Percentiles rank a stretch among this genome's conserved stretches.
Conservation (phyloP, 2,797 vertebrate genomes). For the Oreochromis grahami region DNA sequence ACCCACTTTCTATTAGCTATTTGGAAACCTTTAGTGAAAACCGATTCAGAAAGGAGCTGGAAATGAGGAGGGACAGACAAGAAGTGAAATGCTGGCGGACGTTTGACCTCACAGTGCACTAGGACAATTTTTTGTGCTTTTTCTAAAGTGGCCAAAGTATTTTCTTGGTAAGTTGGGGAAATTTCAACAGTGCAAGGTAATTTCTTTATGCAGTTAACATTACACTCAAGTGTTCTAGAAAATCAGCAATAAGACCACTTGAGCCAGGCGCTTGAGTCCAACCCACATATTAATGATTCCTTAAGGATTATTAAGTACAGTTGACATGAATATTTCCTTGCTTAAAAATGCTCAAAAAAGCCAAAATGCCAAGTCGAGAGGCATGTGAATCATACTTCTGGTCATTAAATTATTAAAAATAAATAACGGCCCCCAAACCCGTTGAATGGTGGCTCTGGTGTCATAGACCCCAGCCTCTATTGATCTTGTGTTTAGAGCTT, state of each 20-base stretch:
- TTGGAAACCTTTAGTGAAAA: not conserved
- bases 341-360: not conserved
- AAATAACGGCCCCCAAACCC: accelerated
- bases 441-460: not conserved
- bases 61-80: accelerated
- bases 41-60: not conserved
- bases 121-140: not conserved
- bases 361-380: not conserved
- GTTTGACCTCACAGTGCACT: not conserved
- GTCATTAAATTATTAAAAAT: not conserved
- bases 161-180: not conserved
- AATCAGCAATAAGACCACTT: not conserved
- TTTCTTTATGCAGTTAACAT: not conserved
- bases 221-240: not conserved
- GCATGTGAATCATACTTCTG: accelerated
- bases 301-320: not conserved
- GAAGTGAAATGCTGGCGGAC: not conserved
- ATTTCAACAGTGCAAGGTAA: not conserved
- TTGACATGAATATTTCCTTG: not conserved
- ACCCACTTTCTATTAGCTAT: not conserved
- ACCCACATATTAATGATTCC: not conserved
- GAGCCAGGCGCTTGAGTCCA: not conserved
- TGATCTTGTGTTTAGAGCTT: not conserved
- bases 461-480: not conserved
- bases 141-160: not conserved